These are phyloP conservation scores for Rhyzopertha dominica DNA, from an alignment of 1,140 invertebrate species.

Conservation along the genomic window DNA sequence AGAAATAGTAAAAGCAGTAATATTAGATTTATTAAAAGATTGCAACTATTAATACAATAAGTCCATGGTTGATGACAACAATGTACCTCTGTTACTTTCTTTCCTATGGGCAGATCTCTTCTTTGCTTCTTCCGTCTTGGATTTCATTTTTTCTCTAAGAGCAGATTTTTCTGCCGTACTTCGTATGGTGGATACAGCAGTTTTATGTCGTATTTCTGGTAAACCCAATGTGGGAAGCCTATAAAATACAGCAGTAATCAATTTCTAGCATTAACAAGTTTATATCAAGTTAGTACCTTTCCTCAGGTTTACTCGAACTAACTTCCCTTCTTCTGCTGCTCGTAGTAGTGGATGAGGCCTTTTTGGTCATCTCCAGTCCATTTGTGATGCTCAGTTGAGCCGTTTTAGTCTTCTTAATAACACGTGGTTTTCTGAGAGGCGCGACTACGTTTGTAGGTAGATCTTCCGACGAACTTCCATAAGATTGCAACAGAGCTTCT, in stretches of 20 bases:
- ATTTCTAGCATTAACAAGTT: conserved; percentile 1
- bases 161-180: conserved; percentile 41
- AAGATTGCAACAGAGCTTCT: conserved; percentile 45
- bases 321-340: conserved; percentile 21
- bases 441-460: conserved; percentile 40
- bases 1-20: no score
- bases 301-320: conserved; percentile 19
- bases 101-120: conserved; percentile 24
- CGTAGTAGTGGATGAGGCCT: conserved; percentile 9
- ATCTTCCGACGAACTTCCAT: conserved; percentile 51
- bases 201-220: conserved; percentile 46
- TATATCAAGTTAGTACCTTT: conserved; percentile 16
- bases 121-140: conserved; percentile 29
- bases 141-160: conserved; percentile 29
- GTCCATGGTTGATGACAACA: not conserved
- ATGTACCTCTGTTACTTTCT: conserved; percentile 28
- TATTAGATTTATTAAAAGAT: no score
- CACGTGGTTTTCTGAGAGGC: conserved; percentile 36
- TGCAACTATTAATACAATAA: no score
- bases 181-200: conserved; percentile 45
- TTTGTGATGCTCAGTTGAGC: conserved; percentile 31
- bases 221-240: conserved; percentile 18
- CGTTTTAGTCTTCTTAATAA: conserved; percentile 37
- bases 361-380: conserved; percentile 36
- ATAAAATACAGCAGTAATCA: not conserved